Percentiles rank a stretch among this genome's conserved stretches.
phyloP scores from a whole-genome alignment of 2,888 invertebrate species.

The Cantharis rustica region DNA sequence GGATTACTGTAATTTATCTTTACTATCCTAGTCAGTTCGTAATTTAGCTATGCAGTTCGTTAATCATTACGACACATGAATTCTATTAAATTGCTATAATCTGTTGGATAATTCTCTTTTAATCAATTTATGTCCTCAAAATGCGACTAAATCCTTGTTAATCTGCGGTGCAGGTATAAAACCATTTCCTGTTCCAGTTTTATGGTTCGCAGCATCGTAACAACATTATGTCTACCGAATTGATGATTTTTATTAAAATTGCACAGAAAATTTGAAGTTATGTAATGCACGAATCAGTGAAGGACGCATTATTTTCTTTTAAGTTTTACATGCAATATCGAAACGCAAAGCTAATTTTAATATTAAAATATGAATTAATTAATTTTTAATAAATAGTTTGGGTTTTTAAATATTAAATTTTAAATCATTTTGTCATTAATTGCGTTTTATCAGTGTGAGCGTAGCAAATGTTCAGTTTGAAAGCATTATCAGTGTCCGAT shows the following conservation, averaged over 20 bases:
- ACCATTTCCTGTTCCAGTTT: background rate
- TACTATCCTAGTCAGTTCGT: background rate
- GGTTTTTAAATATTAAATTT: background rate
- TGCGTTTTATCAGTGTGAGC: background rate
- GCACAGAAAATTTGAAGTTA: background rate
- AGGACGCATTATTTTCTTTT: too few relatives aligned
- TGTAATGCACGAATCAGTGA: too few relatives aligned
- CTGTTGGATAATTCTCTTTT: background rate
- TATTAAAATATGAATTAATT: too few relatives aligned
- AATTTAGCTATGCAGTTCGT: background rate
- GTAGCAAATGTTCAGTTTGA: background rate
- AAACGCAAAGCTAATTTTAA: background rate
- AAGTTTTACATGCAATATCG: background rate
- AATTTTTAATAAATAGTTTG: background rate
- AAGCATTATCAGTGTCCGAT: background rate
- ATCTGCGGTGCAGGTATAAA: background rate
- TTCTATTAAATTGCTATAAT: background rate
- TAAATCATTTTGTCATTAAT: background rate
- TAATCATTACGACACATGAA: background rate
- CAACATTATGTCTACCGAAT: background rate
- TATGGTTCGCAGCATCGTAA: background rate
- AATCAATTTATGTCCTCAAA: background rate
- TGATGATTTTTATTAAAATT: background rate
- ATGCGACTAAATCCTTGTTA: background rate
- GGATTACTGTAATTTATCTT: background rate